Percentiles rank a stretch among this genome's conserved stretches.
Evolutionary conservation across 2,888 invertebrate species (phyloP).

Genomic region (Celastrina argiolus): DNA sequence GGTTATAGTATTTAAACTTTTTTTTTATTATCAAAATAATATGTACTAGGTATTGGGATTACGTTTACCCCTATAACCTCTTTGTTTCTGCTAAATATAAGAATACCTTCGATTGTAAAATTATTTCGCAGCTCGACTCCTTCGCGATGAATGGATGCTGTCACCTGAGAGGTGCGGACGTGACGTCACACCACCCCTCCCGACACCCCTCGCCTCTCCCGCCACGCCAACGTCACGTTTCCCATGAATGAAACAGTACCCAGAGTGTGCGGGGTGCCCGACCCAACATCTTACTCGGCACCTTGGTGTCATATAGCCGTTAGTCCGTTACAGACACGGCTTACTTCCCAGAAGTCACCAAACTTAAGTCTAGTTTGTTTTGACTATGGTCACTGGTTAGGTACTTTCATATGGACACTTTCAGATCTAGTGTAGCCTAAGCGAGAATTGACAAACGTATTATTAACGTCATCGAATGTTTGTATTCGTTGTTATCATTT

Average conservation of each 20-base stretch:
- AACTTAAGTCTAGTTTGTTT: not conserved
- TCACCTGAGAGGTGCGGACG: slow-evolving; percentile 19
- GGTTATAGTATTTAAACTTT: no score
- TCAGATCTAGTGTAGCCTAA: no score
- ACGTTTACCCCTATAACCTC: no score
- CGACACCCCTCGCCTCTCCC: not conserved
- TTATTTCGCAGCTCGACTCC: not conserved
- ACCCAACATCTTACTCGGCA: not conserved
- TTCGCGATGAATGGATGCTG: slow-evolving; percentile 8
- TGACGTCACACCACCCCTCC: not conserved
- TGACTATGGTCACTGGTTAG: not conserved
- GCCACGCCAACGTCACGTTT: not conserved
- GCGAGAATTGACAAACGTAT: no score
- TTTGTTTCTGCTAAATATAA: no score
- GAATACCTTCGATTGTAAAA: not conserved
- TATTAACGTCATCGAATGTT: no score
- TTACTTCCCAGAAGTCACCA: not conserved
- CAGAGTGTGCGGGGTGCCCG: not conserved
- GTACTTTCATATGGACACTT: not conserved
- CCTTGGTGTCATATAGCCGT: not conserved
- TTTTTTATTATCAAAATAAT: no score
- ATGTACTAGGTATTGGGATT: no score
- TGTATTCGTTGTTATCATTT: no score
- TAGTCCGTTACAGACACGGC: not conserved
- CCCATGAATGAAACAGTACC: slow-evolving; percentile 7